Evolutionary conservation across 2,113 vertebrate genomes (phyloP).

Genomic region (Pachyramphus minor): DNA sequence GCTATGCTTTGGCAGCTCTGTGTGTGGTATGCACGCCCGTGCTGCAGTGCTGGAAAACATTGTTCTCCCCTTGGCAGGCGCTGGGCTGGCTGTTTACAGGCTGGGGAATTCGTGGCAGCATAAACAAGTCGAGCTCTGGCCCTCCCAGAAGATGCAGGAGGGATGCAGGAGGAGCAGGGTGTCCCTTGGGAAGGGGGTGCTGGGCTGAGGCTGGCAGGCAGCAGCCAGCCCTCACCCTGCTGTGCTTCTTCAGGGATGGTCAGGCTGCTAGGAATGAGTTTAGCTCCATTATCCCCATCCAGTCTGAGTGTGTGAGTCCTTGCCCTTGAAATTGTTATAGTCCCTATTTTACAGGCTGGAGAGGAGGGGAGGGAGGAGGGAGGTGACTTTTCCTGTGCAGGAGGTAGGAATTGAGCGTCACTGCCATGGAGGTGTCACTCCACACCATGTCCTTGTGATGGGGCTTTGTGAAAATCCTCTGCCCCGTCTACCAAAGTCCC

Average conservation of each 20-base stretch:
- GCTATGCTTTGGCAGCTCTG: slow-evolving; percentile 4
- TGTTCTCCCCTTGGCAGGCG: slow-evolving; percentile 35
- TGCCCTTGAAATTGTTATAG: neutral
- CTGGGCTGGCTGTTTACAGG: slow-evolving; percentile 13
- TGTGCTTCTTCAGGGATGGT: neutral
- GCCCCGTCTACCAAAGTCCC: neutral
- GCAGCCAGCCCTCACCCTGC: neutral
- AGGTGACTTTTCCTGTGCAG: neutral
- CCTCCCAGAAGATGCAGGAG: neutral
- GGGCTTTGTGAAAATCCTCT: neutral
- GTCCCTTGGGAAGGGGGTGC: neutral
- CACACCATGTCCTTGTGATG: accelerated
- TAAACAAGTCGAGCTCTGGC: neutral
- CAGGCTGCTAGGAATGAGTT: neutral
- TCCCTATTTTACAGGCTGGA: neutral
- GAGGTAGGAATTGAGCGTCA: neutral
- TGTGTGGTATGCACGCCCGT: neutral
- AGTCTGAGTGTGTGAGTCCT: neutral
- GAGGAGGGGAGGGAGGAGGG: neutral
- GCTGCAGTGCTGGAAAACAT: slow-evolving; percentile 4
- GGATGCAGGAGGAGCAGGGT: neutral
- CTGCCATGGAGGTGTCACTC: accelerated
- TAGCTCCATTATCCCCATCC: neutral
- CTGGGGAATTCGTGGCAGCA: slow-evolving; percentile 16
- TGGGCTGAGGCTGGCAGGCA: neutral